These are phyloP conservation scores for Porites lutea DNA, from an alignment of 64 coral and sea anemone species.

Conservation along the genomic window DNA sequence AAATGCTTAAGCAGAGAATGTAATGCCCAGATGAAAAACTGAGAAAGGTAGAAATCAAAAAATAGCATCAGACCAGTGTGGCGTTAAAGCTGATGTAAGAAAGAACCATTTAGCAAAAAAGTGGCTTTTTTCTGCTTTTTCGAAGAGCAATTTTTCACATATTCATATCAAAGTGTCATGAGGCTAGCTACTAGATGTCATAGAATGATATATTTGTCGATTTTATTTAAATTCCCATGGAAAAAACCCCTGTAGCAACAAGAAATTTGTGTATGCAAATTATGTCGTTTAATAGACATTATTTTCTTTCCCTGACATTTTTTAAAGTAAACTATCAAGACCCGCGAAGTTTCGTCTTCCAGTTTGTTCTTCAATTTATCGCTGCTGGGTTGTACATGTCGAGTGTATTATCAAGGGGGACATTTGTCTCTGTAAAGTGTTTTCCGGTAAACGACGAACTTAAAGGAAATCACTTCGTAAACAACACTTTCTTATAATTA, in stretches of 20 bases:
- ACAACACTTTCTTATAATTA: constrained; percentile 9
- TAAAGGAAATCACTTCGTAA: constrained; percentile 28
- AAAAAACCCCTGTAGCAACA: background rate
- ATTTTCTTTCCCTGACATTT: background rate
- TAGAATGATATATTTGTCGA: background rate
- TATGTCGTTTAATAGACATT: background rate
- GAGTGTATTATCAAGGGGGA: background rate
- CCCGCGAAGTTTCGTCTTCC: background rate
- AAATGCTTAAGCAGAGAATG: background rate
- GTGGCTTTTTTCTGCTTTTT: too few relatives aligned
- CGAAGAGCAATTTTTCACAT: too few relatives aligned
- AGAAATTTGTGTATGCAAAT: background rate
- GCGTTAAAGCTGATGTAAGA: too few relatives aligned
- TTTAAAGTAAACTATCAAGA: background rate
- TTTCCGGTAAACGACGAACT: constrained; percentile 20
- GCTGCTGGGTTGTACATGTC: background rate
- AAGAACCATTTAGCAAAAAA: too few relatives aligned
- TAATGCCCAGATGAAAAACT: background rate
- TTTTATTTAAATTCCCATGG: background rate
- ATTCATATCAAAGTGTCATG: too few relatives aligned
- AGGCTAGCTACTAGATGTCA: background rate
- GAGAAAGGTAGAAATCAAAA: too few relatives aligned
- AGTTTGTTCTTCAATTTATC: background rate
- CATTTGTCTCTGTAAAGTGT: background rate
- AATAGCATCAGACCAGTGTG: too few relatives aligned